Evolutionary conservation across 1,140 invertebrate genomes (phyloP), one percentile per base, ranked within the genome.

Genomic region (Onthophagus taurus): DNA sequence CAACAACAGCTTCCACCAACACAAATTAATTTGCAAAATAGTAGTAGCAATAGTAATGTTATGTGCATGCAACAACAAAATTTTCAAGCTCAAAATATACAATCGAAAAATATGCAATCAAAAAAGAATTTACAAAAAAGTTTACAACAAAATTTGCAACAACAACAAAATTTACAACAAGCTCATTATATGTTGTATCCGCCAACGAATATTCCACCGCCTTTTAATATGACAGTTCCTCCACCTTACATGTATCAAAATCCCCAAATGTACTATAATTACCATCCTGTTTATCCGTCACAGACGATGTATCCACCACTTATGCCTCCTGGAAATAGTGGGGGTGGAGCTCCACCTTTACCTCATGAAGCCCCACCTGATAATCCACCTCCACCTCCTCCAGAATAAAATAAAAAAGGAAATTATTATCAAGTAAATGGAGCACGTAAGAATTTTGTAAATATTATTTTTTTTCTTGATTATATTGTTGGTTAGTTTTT

Each of bases 361-460:
- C 69, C 69, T 3, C 57, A 52, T 34, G 68, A 63, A 14, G 69
- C 70, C 14, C 70, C 69, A 4, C 69, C 69, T 9, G 42, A 58
- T 12, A 57, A 53, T 34, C 68, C 67, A 1, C 69, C 69, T 3
- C 69, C 69, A 4, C 69, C 69, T 2, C 69, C 69, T 16, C 69
- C 69, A 11, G 65, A 65, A 44, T 66, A 59, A 45, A 33, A 26
- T 17, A n/a, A n/a, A n/a, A n/a, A n/a, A n/a, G n/a, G n/a, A n/a
- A n/a, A n/a, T n/a, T n/a, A n/a, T n/a, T n/a, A n/a, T n/a, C n/a
- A n/a, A n/a, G n/a, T n/a, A n/a, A n/a, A n/a, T n/a, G n/a, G n/a
- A n/a, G n/a, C n/a, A n/a, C n/a, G n/a, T n/a, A n/a, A n/a, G n/a
- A n/a, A n/a, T n/a, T n/a, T n/a, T n/a, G n/a, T n/a, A n/a, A n/a